phyloP scores from a whole-genome alignment of 1,140 invertebrate genomes.

The Meloidogyne chitwoodi region DNA sequence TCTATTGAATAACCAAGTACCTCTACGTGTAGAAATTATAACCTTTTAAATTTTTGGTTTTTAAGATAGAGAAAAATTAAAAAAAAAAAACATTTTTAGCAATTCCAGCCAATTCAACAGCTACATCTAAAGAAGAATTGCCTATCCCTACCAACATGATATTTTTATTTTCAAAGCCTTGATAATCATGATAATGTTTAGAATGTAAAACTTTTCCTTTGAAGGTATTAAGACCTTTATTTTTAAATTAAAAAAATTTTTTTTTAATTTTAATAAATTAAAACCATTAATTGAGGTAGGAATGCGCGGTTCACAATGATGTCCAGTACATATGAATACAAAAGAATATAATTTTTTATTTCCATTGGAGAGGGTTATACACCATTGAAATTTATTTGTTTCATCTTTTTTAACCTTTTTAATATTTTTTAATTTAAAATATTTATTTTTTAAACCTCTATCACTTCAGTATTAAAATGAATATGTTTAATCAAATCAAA shows the following conservation, averaged over 20 bases:
- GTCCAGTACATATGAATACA: slow-evolving; percentile 62
- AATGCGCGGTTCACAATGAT: slow-evolving; percentile 60
- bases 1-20: slow-evolving; percentile 63
- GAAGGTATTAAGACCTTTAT: slow-evolving; percentile 60
- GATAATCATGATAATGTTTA: slow-evolving; percentile 60
- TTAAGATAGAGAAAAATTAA: too few relatives aligned
- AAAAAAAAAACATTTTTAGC: slow-evolving; percentile 46
- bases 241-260: too few relatives aligned
- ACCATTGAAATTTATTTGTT: slow-evolving; percentile 31
- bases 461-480: slow-evolving; percentile 59
- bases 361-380: slow-evolving; percentile 36
- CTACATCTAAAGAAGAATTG: slow-evolving; percentile 66
- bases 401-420: background rate
- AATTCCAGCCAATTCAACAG: slow-evolving; percentile 64
- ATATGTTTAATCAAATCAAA: slow-evolving; percentile 60
- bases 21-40: slow-evolving; percentile 63
- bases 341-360: slow-evolving; percentile 45
- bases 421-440: slow-evolving; percentile 5
- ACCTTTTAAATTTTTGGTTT: slow-evolving; percentile 58
- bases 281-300: slow-evolving; percentile 55
- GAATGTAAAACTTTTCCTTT: slow-evolving; percentile 63
- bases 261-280: background rate
- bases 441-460: slow-evolving; percentile 36
- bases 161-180: slow-evolving; percentile 61
- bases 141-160: slow-evolving; percentile 65